Base-by-base conservation (phyloP, 2,113 vertebrate genomes). In the Xenopus tropicalis region DNA sequence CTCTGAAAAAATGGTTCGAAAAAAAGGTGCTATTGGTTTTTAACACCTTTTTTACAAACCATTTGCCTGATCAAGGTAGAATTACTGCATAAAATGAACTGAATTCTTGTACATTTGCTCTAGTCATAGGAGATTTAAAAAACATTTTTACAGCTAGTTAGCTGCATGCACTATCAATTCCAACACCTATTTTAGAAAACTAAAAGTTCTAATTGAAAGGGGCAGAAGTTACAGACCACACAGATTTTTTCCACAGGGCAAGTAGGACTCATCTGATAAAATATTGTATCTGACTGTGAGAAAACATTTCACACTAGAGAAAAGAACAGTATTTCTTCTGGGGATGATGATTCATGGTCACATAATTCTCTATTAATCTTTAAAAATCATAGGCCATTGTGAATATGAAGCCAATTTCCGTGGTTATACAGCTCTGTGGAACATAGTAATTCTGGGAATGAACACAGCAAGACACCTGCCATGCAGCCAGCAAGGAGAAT, bases 361-460 rank as follows among this genome's bases (percentile, higher is more conserved):
- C 54, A 24, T 59, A 11, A 23, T 23, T 72, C 46, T 52, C 25
- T 63, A 72, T 72, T 63, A 64, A 63, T 72, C 61, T 54, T 70
- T 54, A 63, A 29, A 72, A 54, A 52, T 19, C 14, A 23, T 44
- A 52, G 46, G 21, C 22, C 69, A 20, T 42, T 19, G 44, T 51
- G 22, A 24, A 46, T 25, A 71, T 62, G 44, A 11, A n/a, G 59
- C 59, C n/a, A 63, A 21, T n/a, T 2, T 62, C 44, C 8, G 20
- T 17, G 20, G 70, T 14, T 62, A 11, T 71, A 22, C 43, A 52
- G 13, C 51, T 21, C 52, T 52, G 44, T 48, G 44, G 59, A 71
- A 71, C 56, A 63, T 52, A 62, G 59, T 63, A 20, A 54, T 71
- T 71, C 70, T 71, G 44, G 59, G 59, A 71, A 29, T 48, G 17